phyloP scores from a whole-genome alignment of 2,797 vertebrate genomes.

The Danio tinwini region DNA sequence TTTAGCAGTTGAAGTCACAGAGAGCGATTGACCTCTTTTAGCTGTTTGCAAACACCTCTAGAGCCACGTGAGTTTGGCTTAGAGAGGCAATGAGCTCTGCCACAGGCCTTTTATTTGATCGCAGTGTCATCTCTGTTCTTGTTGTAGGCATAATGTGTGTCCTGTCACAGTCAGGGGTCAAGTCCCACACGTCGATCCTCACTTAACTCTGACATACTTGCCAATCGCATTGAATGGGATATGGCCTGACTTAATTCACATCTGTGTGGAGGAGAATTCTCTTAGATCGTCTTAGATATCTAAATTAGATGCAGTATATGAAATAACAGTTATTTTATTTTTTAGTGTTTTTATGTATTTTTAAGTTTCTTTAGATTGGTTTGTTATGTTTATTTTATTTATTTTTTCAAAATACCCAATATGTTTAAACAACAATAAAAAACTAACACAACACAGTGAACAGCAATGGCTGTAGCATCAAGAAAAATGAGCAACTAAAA shows the following conservation, averaged over 20 bases:
- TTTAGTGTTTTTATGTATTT: not conserved
- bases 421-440: too few relatives aligned
- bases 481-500: too few relatives aligned
- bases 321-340: not conserved
- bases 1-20: conserved; percentile 54
- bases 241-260: conserved; percentile 7
- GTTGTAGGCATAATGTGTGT: conserved; percentile 33
- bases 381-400: not conserved
- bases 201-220: conserved; percentile 34
- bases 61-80: conserved; percentile 61
- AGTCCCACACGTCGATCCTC: conserved; percentile 31
- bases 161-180: conserved; percentile 34
- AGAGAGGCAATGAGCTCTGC: conserved; percentile 51
- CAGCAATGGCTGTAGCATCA: too few relatives aligned
- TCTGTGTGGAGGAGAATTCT: not conserved
- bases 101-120: conserved; percentile 57
- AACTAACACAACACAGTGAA: too few relatives aligned
- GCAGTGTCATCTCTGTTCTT: conserved; percentile 40
- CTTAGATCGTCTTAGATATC: not conserved
- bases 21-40: conserved; percentile 65
- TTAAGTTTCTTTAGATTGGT: not conserved
- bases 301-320: not conserved
- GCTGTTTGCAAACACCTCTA: conserved; percentile 74
- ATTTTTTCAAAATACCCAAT: not conserved
- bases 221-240: conserved; percentile 27